A percentile compares a stretch with the other conserved stretches of the same genome.
Evolutionary conservation across 2,113 vertebrate genomes (phyloP).

Genomic region (Casuarius casuarius): DNA sequence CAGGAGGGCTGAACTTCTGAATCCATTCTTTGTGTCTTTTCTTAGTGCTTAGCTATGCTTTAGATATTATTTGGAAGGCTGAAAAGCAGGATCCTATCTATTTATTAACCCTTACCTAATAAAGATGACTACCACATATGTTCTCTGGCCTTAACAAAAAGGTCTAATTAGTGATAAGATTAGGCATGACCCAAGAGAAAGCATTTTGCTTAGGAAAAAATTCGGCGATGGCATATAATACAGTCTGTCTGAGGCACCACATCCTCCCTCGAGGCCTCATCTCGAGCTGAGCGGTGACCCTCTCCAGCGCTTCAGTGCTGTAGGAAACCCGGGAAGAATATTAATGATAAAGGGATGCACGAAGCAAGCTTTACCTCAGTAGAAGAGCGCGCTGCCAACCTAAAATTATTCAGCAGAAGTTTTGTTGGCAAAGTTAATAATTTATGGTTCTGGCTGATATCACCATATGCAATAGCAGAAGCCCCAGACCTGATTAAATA

Average conservation of each 20-base stretch:
- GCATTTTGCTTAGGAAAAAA: slow-evolving; percentile 52
- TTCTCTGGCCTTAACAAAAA: slow-evolving; percentile 63
- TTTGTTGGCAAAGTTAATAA: slow-evolving; percentile 64
- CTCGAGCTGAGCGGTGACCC: slow-evolving; percentile 57
- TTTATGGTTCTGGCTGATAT: slow-evolving; percentile 60
- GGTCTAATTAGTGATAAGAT: slow-evolving; percentile 67
- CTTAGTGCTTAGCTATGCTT: neutral
- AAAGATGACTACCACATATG: slow-evolving; percentile 60
- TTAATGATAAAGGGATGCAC: slow-evolving; percentile 44
- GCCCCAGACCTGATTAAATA: slow-evolving; percentile 63
- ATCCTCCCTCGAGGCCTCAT: slow-evolving; percentile 56
- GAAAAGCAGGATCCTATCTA: neutral
- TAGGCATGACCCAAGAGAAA: slow-evolving; percentile 61
- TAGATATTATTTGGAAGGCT: neutral
- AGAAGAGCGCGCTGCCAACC: neutral
- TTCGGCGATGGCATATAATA: neutral
- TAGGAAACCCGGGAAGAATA: slow-evolving; percentile 63
- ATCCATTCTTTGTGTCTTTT: neutral
- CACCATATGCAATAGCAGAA: slow-evolving; percentile 32
- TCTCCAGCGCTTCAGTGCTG: slow-evolving; percentile 5
- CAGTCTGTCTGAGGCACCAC: slow-evolving; percentile 46
- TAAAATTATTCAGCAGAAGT: slow-evolving; percentile 61
- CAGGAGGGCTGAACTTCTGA: neutral
- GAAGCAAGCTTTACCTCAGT: slow-evolving; percentile 39
- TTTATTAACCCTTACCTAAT: slow-evolving; percentile 62